These are phyloP conservation scores for Chrysemys picta DNA, from an alignment of 2,113 vertebrate species.

Conservation along the genomic window DNA sequence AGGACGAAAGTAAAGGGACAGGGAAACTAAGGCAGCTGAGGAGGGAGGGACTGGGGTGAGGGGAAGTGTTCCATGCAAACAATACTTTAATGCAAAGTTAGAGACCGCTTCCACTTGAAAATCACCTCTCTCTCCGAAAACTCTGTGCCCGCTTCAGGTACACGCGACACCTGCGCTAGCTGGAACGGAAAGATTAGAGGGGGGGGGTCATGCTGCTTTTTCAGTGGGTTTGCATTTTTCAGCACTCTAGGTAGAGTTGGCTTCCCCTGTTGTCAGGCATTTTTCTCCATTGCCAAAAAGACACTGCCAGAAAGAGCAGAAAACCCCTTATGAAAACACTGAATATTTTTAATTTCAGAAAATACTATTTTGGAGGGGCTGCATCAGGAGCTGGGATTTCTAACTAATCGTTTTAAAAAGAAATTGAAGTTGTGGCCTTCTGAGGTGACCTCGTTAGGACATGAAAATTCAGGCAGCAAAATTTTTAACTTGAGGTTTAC, in stretches of 20 bases:
- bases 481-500: background rate
- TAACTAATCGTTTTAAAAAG: fast-evolving
- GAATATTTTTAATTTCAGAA: background rate
- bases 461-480: background rate
- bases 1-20: background rate
- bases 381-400: fast-evolving
- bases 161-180: background rate
- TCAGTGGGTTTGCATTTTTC: background rate
- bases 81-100: background rate
- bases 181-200: background rate
- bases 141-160: background rate
- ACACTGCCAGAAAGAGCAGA: no score
- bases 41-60: background rate
- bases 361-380: fast-evolving
- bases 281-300: background rate
- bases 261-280: background rate
- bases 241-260: background rate
- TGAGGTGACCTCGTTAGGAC: background rate
- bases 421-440: background rate
- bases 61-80: background rate
- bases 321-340: fast-evolving
- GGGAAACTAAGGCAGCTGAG: background rate
- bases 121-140: background rate
- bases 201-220: background rate
- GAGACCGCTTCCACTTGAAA: background rate